Base-by-base conservation (phyloP, 1,140 invertebrate species). In the Drosophila kanapiae region DNA sequence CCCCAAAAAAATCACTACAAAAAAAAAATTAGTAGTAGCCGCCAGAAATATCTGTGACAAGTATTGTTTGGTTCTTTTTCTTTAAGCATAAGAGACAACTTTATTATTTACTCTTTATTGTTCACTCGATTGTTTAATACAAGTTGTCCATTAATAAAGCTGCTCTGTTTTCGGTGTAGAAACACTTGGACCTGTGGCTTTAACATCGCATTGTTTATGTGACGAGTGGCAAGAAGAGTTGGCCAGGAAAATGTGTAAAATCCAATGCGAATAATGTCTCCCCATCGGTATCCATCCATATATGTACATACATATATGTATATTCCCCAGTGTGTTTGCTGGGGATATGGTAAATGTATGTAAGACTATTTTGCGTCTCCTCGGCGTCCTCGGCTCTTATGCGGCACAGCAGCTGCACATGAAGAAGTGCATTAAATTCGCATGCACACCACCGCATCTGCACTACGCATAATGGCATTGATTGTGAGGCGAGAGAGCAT, bases 401-500 rank as follows among this genome's bases (percentile, higher is more conserved):
- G 82, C 82, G 79, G 82, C 82, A 82, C 65, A 78, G 65, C 78
- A 79, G 81, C 16, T 37, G 16, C 43, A 54, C 70, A 71, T 61
- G 67, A 68, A 67, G 69, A 63, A 82, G 70, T 90, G 78, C 85
- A 85, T 85, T 82, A 88, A 85, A 82, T 75, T 82, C 75, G 60
- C 63, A 84, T 88, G 43, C 51, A 33, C 38, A 57, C 38, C 38
- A 59, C 40, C 62, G 38, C 43, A 54, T 27, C 31, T 48, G 51
- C 51, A 53, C 16, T 9, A 49, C 23, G 45, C 58, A 77, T 68
- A 77, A 60, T 68, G 74, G 37, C 62, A 65, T 76, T 76, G 72
- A 59, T 68, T 59, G 47, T 69, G 47, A 48, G 71, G 33, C 23
- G 16, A 38, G 29, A 69, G 51, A 42, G 60, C 53, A 56, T 56